Conservation (phyloP, 2,888 invertebrate genomes). For the Arenicola marina region DNA sequence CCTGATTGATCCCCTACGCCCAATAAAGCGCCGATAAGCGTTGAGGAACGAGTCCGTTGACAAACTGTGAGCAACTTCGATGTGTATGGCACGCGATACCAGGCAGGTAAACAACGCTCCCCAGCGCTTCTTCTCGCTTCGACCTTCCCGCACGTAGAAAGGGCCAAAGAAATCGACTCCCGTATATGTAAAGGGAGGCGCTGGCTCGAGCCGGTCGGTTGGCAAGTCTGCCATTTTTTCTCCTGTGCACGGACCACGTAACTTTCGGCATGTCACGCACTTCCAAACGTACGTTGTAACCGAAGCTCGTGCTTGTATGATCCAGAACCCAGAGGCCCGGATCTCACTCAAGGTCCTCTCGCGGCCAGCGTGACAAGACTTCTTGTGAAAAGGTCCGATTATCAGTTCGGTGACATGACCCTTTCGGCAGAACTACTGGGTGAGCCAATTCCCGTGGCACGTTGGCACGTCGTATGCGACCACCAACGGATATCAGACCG, state of each 20-base stretch:
- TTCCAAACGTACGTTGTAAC: constrained; percentile 2
- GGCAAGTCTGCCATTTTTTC: constrained; percentile 55
- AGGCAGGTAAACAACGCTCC: constrained; percentile 50
- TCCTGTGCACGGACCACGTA: constrained; percentile 29
- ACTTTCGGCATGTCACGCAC: constrained; percentile 46
- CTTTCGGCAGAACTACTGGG: constrained; percentile 4
- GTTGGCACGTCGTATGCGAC: not conserved
- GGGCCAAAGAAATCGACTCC: constrained; percentile 56
- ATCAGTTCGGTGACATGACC: constrained; percentile 9
- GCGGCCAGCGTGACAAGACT: not conserved
- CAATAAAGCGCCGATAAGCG: constrained; percentile 27
- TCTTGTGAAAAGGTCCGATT: constrained; percentile 8
- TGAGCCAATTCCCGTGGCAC: constrained; percentile 2
- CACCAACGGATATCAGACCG: constrained; percentile 8
- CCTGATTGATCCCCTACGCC: constrained; percentile 27
- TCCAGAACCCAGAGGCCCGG: too few relatives aligned
- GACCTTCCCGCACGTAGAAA: constrained; percentile 38
- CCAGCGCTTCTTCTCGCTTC: constrained; percentile 41
- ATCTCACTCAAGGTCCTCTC: not conserved
- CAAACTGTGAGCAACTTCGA: constrained; percentile 37
- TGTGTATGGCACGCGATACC: constrained; percentile 44
- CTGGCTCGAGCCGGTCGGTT: constrained; percentile 37
- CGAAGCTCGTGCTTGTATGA: not conserved
- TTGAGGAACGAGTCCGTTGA: constrained; percentile 36
- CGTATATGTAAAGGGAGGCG: constrained; percentile 39